Conservation (phyloP, 2,113 vertebrate species). For the Athene cunicularia region DNA sequence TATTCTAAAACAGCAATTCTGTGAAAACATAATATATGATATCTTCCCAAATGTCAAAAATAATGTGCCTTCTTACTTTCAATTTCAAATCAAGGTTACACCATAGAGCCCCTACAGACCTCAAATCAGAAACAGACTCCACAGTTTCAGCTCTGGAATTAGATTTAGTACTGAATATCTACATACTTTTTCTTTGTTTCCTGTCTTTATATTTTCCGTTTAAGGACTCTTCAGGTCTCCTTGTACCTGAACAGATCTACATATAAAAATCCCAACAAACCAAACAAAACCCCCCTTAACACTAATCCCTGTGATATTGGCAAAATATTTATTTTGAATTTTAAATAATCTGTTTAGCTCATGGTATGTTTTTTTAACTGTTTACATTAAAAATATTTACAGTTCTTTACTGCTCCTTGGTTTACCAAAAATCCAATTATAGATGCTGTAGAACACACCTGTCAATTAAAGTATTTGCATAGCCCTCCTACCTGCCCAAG, state of each 20-base stretch:
- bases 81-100: background rate
- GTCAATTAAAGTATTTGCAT: background rate
- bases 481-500: background rate
- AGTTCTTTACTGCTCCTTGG: background rate
- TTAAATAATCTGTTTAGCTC: background rate
- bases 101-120: background rate
- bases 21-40: background rate
- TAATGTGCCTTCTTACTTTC: background rate
- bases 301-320: background rate
- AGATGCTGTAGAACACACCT: background rate
- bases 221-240: background rate
- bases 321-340: background rate
- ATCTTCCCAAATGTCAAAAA: background rate
- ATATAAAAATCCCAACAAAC: background rate
- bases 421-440: background rate
- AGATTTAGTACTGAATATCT: background rate
- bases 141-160: background rate
- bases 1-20: background rate
- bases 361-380: background rate
- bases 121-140: background rate
- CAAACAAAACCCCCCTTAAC: accelerated
- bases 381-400: background rate
- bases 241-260: background rate
- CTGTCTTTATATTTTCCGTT: background rate
- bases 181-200: background rate